phyloP scores from a whole-genome alignment of 2,113 vertebrate species.

The Vulpes vulpes region DNA sequence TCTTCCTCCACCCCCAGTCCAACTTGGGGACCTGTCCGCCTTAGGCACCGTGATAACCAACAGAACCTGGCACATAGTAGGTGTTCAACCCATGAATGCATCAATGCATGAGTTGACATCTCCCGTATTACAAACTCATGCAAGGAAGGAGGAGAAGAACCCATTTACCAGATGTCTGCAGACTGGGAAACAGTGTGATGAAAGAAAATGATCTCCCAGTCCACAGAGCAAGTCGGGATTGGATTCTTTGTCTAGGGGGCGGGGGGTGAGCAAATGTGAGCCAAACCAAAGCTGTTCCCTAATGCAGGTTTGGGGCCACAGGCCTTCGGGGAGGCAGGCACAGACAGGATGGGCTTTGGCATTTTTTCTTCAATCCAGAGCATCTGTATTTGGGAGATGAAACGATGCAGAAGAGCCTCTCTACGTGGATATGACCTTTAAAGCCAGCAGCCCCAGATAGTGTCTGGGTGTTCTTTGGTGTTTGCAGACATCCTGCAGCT shows the following conservation, averaged over 20 bases:
- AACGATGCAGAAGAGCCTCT: accelerated
- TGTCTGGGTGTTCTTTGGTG: not conserved
- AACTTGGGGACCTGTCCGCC: not conserved
- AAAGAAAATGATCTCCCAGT: not conserved
- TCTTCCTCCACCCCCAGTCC: not conserved
- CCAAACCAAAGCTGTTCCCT: accelerated
- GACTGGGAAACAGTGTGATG: not conserved
- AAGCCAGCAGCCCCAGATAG: not conserved
- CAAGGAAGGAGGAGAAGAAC: not conserved
- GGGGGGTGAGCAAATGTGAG: accelerated
- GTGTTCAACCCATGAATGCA: not conserved
- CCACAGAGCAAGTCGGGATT: not conserved
- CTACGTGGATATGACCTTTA: not conserved
- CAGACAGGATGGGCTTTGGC: accelerated
- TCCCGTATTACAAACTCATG: not conserved
- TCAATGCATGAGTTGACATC: not conserved
- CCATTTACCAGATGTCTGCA: accelerated
- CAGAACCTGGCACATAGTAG: not conserved
- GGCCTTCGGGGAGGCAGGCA: not conserved
- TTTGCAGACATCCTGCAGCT: not conserved
- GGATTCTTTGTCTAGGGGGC: not conserved
- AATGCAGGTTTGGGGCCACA: not conserved
- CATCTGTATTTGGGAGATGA: not conserved
- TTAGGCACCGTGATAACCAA: accelerated
- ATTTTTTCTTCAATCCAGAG: not conserved